Conservation (phyloP, 2,888 invertebrate species). For the Aphidoletes aphidimyza region DNA sequence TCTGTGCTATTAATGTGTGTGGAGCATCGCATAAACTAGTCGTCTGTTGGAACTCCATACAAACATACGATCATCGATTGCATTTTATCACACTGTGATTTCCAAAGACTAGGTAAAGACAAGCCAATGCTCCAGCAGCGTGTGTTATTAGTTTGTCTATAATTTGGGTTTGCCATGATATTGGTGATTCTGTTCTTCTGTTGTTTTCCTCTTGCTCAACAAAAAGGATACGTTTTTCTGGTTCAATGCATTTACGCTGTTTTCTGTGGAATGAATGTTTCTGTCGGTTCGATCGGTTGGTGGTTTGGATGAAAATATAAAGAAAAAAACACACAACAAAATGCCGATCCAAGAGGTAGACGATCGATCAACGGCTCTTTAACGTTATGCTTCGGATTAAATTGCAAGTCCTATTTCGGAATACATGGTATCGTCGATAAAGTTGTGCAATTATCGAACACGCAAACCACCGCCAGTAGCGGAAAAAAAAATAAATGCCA, state of each 20-base stretch:
- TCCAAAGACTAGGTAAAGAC: not conserved
- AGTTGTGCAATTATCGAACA: constrained; percentile 46
- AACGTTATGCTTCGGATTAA: not conserved
- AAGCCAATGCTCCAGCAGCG: not conserved
- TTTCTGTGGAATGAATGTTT: not conserved
- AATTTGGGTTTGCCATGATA: not conserved
- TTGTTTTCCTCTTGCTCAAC: too few relatives aligned
- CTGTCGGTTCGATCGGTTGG: not conserved
- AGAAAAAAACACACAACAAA: not conserved
- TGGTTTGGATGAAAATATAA: too few relatives aligned
- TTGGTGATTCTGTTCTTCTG: constrained; percentile 14
- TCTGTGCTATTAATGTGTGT: not conserved
- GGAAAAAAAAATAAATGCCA: not conserved
- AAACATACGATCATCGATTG: not conserved
- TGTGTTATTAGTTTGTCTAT: constrained; percentile 19
- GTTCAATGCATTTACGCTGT: not conserved
- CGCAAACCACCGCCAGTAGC: not conserved
- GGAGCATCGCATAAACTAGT: not conserved
- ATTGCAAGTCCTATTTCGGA: constrained; percentile 29
- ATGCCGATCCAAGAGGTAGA: too few relatives aligned
- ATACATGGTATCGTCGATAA: constrained; percentile 44
- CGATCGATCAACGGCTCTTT: constrained; percentile 41
- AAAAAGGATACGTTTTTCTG: constrained; percentile 22
- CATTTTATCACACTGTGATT: constrained; percentile 30
- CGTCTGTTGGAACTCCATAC: constrained; percentile 12